phyloP scores from a whole-genome alignment of 2,797 vertebrate species.

The Cuniculus paca region DNA sequence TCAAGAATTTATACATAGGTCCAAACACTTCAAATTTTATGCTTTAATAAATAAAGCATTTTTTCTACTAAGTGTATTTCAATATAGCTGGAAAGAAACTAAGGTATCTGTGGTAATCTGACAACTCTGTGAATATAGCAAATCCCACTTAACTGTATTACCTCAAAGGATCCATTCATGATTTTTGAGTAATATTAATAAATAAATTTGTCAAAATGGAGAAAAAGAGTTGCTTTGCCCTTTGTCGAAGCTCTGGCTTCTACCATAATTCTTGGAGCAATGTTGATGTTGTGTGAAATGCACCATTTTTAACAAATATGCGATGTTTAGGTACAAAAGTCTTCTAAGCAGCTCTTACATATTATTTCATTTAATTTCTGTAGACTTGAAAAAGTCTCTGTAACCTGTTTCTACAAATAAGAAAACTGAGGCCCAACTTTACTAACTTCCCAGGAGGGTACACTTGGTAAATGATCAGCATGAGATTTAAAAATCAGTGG shows the following conservation, averaged over 20 bases:
- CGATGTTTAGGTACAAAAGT: not conserved
- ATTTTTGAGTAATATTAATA: not conserved
- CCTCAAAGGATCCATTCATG: not conserved
- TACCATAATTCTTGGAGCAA: not conserved
- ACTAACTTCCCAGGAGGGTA: not conserved
- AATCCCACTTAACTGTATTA: not conserved
- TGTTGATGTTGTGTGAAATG: not conserved
- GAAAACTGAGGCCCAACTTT: not conserved
- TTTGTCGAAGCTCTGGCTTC: not conserved
- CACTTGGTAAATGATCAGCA: not conserved
- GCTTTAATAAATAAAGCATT: too few relatives aligned
- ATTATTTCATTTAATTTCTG: not conserved
- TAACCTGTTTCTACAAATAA: not conserved
- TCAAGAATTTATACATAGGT: not conserved
- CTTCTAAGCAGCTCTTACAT: not conserved
- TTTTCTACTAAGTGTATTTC: not conserved
- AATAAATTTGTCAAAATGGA: not conserved
- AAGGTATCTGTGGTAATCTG: not conserved
- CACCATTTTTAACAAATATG: not conserved
- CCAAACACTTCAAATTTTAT: not conserved
- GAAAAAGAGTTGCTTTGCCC: not conserved
- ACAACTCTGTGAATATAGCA: not conserved
- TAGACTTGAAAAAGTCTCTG: not conserved
- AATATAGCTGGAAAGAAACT: not conserved
- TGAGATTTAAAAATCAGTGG: not conserved